Evolutionary conservation across 2,888 invertebrate genomes (phyloP).

Genomic region (Tetrapedia diversipes): DNA sequence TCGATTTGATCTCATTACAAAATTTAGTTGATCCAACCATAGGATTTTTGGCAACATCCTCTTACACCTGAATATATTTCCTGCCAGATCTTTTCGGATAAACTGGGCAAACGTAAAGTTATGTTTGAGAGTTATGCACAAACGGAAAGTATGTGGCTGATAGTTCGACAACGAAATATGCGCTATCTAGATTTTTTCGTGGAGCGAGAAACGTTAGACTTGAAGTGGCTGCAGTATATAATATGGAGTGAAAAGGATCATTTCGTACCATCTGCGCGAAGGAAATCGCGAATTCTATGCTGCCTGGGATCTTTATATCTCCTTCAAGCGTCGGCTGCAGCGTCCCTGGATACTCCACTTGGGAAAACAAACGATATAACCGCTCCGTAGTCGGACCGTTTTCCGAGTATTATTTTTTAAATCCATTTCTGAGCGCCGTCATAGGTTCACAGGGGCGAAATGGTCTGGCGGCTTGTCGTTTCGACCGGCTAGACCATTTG

Average conservation of each 20-base stretch:
- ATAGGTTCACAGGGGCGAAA: not conserved
- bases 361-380: constrained; percentile 67
- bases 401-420: constrained; percentile 56
- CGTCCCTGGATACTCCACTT: constrained; percentile 49
- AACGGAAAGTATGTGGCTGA: constrained; percentile 6
- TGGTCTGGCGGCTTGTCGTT: not conserved
- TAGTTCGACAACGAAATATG: constrained; percentile 63
- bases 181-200: constrained; percentile 46
- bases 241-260: constrained; percentile 64
- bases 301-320: constrained; percentile 67
- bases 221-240: constrained; percentile 62
- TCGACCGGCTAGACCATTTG: constrained; percentile 40
- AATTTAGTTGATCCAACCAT: not conserved
- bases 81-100: too few species aligned
- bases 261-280: constrained; percentile 67
- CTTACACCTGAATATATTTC: too few species aligned
- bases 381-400: constrained; percentile 37
- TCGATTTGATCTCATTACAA: too few species aligned
- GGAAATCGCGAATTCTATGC: constrained; percentile 68
- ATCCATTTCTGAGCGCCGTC: constrained; percentile 33
- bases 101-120: not conserved
- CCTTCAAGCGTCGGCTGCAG: constrained; percentile 67
- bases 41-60: too few species aligned
- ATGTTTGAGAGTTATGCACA: not conserved
- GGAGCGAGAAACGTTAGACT: constrained; percentile 11